A percentile compares a stretch with the other conserved stretches of the same genome.
Evolutionary conservation across 2,888 invertebrate genomes (phyloP).

Genomic region (Eupithecia vulgata): DNA sequence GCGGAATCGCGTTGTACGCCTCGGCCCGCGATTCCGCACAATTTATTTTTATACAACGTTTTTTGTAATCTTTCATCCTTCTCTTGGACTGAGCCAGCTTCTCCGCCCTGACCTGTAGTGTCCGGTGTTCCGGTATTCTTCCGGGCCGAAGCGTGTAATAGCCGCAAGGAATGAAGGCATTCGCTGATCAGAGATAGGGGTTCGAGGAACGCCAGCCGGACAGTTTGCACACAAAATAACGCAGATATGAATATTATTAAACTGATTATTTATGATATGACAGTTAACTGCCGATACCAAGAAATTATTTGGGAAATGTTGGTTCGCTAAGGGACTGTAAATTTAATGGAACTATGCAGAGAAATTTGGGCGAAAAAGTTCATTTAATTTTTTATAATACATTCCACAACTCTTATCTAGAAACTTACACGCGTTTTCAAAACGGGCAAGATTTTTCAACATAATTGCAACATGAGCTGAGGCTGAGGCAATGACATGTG

Average conservation of each 20-base stretch:
- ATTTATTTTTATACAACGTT: too few species aligned
- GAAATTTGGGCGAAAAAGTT: too few species aligned
- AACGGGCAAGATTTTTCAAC: background rate
- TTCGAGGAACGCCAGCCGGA: slow-evolving; percentile 18
- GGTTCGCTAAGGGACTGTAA: background rate
- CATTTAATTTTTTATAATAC: too few species aligned
- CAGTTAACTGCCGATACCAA: background rate
- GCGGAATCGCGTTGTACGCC: too few species aligned
- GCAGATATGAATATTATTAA: background rate
- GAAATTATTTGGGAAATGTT: background rate
- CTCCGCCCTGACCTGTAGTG: slow-evolving; percentile 4
- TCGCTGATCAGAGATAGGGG: slow-evolving; percentile 21
- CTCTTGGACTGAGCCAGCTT: slow-evolving; percentile 3
- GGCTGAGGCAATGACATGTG: too few species aligned
- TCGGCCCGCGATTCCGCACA: too few species aligned
- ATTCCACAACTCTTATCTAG: background rate
- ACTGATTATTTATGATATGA: slow-evolving; percentile 1
- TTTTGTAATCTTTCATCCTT: background rate
- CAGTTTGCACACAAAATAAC: slow-evolving; percentile 1
- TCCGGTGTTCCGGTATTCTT: slow-evolving; percentile 28
- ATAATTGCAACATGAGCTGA: background rate
- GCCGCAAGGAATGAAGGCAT: slow-evolving; percentile 22
- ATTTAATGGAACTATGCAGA: too few species aligned
- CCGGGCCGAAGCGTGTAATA: slow-evolving; percentile 34
- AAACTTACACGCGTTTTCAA: background rate